Evolutionary conservation across 2,797 vertebrate species (phyloP).

Genomic region (Enteromius radiatus): DNA sequence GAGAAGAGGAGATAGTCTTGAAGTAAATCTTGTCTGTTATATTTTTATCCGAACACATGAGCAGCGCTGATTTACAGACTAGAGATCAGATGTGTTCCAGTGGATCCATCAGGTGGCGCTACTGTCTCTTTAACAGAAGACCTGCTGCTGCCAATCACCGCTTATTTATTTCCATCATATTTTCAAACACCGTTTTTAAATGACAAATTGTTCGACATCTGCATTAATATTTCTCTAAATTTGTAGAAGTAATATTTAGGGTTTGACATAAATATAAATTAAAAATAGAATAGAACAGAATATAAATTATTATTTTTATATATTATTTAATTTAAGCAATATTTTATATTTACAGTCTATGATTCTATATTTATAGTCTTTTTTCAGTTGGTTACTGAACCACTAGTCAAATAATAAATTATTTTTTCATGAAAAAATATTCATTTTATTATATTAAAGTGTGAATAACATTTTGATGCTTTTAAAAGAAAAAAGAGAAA

Average conservation of each 20-base stretch:
- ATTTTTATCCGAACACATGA: neutral
- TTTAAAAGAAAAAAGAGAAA: neutral
- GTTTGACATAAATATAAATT: neutral
- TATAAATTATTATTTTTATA: no score
- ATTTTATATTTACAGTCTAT: neutral
- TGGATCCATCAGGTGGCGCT: conserved; percentile 19
- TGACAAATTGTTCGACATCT: neutral
- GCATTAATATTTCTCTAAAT: neutral
- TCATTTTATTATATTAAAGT: neutral
- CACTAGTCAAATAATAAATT: neutral
- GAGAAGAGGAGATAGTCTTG: neutral
- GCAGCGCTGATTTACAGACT: neutral
- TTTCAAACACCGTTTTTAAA: neutral
- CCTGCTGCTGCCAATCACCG: neutral
- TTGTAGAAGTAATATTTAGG: neutral
- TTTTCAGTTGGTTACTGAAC: neutral
- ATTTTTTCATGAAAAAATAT: neutral
- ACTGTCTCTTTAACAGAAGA: neutral
- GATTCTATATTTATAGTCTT: neutral
- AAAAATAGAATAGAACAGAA: no score
- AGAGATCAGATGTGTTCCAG: neutral
- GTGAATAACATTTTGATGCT: neutral
- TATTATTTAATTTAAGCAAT: neutral
- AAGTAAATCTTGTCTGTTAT: conserved; percentile 4
- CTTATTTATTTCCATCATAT: no score